phyloP scores from a whole-genome alignment of 1,140 invertebrate species.

The Papilio polytes region DNA sequence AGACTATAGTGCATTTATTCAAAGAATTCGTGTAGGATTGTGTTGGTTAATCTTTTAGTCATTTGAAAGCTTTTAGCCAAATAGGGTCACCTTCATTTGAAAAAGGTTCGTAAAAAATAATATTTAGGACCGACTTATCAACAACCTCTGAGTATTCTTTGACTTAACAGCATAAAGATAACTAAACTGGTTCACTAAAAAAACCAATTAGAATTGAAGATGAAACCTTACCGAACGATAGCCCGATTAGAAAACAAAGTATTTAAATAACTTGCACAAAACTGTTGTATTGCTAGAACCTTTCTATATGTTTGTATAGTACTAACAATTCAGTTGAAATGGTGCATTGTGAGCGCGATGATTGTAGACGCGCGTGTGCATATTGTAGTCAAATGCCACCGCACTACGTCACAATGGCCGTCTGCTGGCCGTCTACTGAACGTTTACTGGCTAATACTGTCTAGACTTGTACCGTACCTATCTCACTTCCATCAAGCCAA shows the following conservation, averaged over 20 bases:
- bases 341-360: slow-evolving; percentile 68
- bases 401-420: slow-evolving; percentile 73
- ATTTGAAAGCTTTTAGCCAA: slow-evolving; percentile 35
- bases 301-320: slow-evolving; percentile 54
- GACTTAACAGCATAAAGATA: not conserved
- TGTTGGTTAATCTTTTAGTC: not conserved
- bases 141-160: slow-evolving; percentile 3
- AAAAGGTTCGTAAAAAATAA: slow-evolving; percentile 20
- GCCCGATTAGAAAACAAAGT: not conserved
- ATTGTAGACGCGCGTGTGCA: slow-evolving; percentile 60
- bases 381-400: slow-evolving; percentile 57
- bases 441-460: slow-evolving; percentile 1
- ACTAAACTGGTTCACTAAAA: slow-evolving; percentile 1
- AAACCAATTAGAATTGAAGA: not conserved
- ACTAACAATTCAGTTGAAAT: slow-evolving; percentile 73
- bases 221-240: no score
- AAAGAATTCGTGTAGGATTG: slow-evolving; percentile 9
- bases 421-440: slow-evolving; percentile 68
- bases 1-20: not conserved
- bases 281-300: slow-evolving; percentile 26
- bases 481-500: not conserved
- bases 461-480: not conserved
- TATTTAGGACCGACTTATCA: not conserved
- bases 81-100: slow-evolving; percentile 30
- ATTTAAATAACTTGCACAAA: not conserved